Evolutionary conservation across 2,888 invertebrate genomes (phyloP), one percentile per base, ranked within the genome.

Genomic region (Mythimna pallens): DNA sequence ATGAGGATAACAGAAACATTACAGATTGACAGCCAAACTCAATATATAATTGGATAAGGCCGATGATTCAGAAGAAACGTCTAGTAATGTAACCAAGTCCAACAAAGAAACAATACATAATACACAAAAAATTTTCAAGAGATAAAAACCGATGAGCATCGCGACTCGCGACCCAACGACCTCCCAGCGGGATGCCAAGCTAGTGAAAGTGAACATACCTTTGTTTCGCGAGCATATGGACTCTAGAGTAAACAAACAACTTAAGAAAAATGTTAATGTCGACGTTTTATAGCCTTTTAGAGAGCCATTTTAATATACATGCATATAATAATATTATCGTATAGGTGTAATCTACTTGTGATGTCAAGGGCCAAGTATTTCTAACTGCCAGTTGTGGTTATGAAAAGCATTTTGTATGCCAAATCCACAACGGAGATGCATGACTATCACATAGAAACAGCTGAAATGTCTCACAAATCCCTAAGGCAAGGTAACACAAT

Each of bases 141-240:
- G 70, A 75, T 79, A 84, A 78, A 71, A 82, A 57, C 43, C 55
- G 66, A 85, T 84, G 73, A 81, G 70, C 70, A 61, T 14, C 63
- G 34, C 71, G 81, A 85, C 83, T 12, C 63, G 30, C 72, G 81
- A 85, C 85, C 85, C 57, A 40, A 20, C 73, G 80, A 82, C 80
- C 80, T 66, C 70, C 58, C 72, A 73, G 65, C 80, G 72, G 81
- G 85, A 81, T 68, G 70, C 77, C 65, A 68, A 64, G 54, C 40
- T 34, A 74, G 84, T 85, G 85, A 85, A 85, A 85, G 85, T 85
- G 68, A 65, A 75, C 77, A 81, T 71, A 80, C 62, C 64, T 80
- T 74, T 78, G 80, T 80, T 78, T 78, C 43, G 61, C 76, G 69
- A 80, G 47, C 61, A 80, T 65, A 70, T 64, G 43, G 64, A 5